Evolutionary conservation across 1,140 invertebrate genomes (phyloP), one percentile per base, ranked within the genome.

Genomic region (Penaeus vannamei): DNA sequence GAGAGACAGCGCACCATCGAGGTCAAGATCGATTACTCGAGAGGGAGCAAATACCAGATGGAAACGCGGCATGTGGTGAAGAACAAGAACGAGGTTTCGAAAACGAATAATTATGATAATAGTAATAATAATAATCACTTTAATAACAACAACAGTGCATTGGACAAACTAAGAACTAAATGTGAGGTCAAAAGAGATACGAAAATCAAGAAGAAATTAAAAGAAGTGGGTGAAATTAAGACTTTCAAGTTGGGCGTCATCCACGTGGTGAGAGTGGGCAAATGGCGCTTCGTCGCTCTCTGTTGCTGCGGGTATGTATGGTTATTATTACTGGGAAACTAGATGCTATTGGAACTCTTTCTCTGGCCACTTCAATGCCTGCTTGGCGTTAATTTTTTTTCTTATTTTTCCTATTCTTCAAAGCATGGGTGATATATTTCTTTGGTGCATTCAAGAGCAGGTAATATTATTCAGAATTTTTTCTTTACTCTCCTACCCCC

Each of bases 21-120:
- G 77, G 91, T 91, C 22, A 90, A 90, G 42, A 91, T 91, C 66
- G 91, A 91, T 83, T 91, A 91, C 61, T 91, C 91, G 14, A 88
- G 89, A 12, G 91, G 91, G 22, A 91, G 86, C 29, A 91, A 91
- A 53, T 91, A 90, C 66, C 86, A 91, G 62, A 90, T 91, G 90
- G 80, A 87, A 66, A 90, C 90, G 1, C 82, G 86, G 22, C 90
- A 90, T 29, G 64, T 84, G 23, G 80, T 85, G 20, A 90, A 26
- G 32, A 82, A 79, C 22, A 85, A 69, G 26, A 83, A 60, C 46
- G 85, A 85, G 42, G 76, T 32, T 7, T n/a, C 26, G 10, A 80
- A 86, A 8, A 85, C 64, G 42, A 61, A 79, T 61, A 86, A 80
- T 42, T 42, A 42, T 17, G 10, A 79, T 32, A 83, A 20, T 62